Conservation (phyloP, 37 sponge, comb jelly and placozoan species). For the Mnemiopsis leidyi region DNA sequence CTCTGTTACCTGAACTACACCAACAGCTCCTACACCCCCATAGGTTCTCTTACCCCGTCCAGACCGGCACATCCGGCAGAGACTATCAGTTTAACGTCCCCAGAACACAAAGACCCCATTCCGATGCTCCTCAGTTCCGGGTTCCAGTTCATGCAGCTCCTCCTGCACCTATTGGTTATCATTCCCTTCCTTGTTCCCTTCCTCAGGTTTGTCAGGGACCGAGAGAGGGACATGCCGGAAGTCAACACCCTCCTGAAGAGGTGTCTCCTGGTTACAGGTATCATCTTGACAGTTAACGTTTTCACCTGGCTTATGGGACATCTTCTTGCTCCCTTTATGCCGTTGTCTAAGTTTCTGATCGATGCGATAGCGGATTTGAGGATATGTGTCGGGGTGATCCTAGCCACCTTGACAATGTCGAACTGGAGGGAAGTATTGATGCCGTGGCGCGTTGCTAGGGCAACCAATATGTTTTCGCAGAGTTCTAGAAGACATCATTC, state of each 20-base stretch:
- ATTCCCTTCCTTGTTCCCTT: not conserved
- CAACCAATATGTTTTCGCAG: too few species aligned
- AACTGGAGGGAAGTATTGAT: not conserved
- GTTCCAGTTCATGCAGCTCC: not conserved
- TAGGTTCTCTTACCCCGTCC: not conserved
- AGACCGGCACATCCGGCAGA: not conserved
- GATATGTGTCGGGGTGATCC: not conserved
- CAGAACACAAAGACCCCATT: not conserved
- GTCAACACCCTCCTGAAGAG: not conserved
- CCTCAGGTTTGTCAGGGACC: not conserved
- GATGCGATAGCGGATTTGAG: not conserved
- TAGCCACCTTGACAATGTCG: not conserved
- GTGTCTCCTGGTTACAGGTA: not conserved
- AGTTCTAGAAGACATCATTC: too few species aligned
- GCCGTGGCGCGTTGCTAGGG: too few species aligned
- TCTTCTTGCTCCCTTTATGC: not conserved
- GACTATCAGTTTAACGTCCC: not conserved
- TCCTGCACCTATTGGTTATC: not conserved
- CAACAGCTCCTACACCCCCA: not conserved
- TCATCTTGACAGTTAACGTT: not conserved
- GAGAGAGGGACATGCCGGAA: not conserved
- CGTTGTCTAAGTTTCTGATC: not conserved
- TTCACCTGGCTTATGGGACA: not conserved
- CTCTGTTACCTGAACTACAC: not conserved
- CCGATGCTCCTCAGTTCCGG: not conserved